Percentiles rank a stretch among this genome's conserved stretches.
Evolutionary conservation across 2,888 invertebrate genomes (phyloP).

Genomic region (Sesamia inferens): DNA sequence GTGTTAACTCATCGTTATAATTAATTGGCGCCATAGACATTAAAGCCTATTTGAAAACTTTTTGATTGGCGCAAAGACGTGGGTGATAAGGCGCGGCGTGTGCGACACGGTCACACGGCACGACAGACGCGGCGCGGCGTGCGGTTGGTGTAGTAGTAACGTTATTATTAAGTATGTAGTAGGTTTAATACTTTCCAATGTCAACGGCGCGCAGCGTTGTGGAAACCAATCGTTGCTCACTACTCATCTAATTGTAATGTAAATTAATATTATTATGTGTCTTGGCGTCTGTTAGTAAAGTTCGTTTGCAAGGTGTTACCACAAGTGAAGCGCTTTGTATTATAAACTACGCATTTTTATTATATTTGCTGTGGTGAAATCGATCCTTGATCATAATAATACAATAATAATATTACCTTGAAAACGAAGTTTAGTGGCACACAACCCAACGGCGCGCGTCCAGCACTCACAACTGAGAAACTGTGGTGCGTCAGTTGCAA

Average conservation of each 20-base stretch:
- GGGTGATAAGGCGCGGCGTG: too few relatives aligned
- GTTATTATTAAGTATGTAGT: conserved; percentile 13
- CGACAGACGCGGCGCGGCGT: not conserved
- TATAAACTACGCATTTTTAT: not conserved
- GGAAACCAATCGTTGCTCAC: conserved; percentile 28
- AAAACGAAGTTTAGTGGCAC: conserved; percentile 21
- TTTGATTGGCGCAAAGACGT: too few relatives aligned
- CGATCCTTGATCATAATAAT: not conserved
- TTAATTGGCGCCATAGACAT: not conserved
- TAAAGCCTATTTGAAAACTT: too few relatives aligned
- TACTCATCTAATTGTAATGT: conserved; percentile 34
- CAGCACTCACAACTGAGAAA: not conserved
- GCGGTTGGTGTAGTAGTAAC: conserved; percentile 24
- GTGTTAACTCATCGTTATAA: not conserved
- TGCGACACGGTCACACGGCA: not conserved
- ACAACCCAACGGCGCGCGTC: not conserved
- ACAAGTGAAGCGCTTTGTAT: not conserved
- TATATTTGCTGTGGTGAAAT: not conserved
- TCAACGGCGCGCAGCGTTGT: not conserved
- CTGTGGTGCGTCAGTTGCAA: conserved; percentile 4
- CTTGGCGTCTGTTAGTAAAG: conserved; percentile 13
- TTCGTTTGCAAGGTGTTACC: conserved; percentile 14
- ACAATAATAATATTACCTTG: not conserved
- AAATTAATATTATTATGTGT: conserved; percentile 30
- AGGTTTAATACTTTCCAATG: conserved; percentile 16